Evolutionary conservation across 2,888 invertebrate genomes (phyloP), one percentile per base, ranked within the genome.

Genomic region (Gastracanthus pulcherrimus): DNA sequence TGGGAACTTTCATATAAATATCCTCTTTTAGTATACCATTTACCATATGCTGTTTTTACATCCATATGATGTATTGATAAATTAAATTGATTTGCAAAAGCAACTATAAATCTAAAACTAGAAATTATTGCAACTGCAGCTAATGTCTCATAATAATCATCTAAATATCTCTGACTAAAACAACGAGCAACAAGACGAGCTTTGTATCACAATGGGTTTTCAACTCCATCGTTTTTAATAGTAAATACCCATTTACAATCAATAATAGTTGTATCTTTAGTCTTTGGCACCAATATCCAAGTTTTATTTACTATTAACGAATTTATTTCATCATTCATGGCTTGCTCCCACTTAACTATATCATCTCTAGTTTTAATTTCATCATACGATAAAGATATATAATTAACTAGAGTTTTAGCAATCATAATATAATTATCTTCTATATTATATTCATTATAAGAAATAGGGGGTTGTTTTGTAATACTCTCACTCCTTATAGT

Each of bases 1-100:
- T 78, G 36, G 82, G 83, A 23, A 81, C 69, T 62, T 79, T 81
- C 82, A 82, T 83, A 66, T 77, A 80, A 71, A 83, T 84, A n/a
- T 84, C 84, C 34, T 76, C 26, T 67, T 66, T 23, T 23, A 67
- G 36, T 6, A 36, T 13, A 51, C 76, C 76, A 31, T 76, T 31
- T 34, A 76, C 29, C n/a, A 76, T 48, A 45, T 48, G 66, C 66
- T 23, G 67, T 76, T n/a, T n/a, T n/a, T n/a, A n/a, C n/a, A n/a
- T n/a, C n/a, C n/a, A n/a, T n/a, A n/a, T n/a, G n/a, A n/a, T n/a
- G n/a, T n/a, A n/a, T n/a, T n/a, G n/a, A n/a, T n/a, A n/a, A n/a
- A n/a, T n/a, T n/a, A n/a, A n/a, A n/a, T n/a, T n/a, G n/a, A n/a
- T n/a, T n/a, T n/a, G n/a, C n/a, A n/a, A n/a, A n/a, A n/a, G n/a